Conservation (phyloP, 2,113 vertebrate species). For the Macrotus californicus region DNA sequence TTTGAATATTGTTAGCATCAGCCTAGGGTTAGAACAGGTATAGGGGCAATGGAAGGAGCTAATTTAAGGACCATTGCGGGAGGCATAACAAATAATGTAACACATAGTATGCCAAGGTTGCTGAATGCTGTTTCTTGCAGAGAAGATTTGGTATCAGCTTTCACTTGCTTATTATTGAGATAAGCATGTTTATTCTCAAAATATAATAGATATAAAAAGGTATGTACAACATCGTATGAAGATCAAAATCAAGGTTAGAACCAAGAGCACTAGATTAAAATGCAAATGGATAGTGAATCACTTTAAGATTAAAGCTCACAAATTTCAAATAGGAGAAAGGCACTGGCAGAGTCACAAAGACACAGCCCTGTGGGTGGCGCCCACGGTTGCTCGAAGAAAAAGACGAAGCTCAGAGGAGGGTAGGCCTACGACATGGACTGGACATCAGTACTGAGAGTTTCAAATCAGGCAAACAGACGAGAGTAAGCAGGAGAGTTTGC, state of each 20-base stretch:
- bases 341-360: background rate
- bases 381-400: background rate
- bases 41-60: background rate
- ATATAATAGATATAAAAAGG: conserved; percentile 10
- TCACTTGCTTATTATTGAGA: background rate
- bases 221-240: background rate
- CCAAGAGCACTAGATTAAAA: conserved; percentile 30
- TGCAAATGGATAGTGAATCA: conserved; percentile 30
- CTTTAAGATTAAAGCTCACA: conserved; percentile 15
- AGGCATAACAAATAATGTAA: background rate
- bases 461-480: background rate
- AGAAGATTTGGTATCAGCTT: background rate
- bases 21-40: background rate
- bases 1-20: background rate
- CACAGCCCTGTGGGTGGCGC: background rate
- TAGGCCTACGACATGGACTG: background rate
- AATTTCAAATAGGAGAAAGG: conserved; percentile 3
- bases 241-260: conserved; percentile 38
- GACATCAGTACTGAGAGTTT: background rate
- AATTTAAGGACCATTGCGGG: background rate
- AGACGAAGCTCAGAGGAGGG: background rate
- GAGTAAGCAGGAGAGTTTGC: background rate
- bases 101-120: background rate
- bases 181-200: conserved; percentile 27
- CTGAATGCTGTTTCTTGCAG: background rate